These are phyloP conservation scores for Heliothis subflexa DNA, from an alignment of 1,140 invertebrate species.

Conservation along the genomic window DNA sequence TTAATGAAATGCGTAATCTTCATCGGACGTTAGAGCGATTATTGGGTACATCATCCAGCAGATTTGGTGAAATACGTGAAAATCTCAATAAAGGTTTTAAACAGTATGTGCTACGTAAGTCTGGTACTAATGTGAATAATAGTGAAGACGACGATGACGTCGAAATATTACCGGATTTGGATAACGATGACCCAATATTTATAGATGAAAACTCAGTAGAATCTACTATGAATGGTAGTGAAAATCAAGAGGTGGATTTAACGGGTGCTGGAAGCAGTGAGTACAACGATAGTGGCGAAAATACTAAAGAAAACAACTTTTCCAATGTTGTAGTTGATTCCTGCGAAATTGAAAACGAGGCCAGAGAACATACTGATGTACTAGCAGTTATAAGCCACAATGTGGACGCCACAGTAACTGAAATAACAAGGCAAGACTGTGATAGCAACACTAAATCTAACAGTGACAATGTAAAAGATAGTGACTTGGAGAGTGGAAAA, in stretches of 20 bases:
- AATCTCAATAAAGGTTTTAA: conserved; percentile 81
- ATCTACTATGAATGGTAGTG: conserved; percentile 65
- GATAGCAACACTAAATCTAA: not conserved
- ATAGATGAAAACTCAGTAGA: conserved; percentile 85
- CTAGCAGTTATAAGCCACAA: conserved; percentile 24
- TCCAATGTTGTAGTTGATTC: conserved; percentile 33
- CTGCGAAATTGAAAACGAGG: not conserved
- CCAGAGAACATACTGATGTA: conserved; percentile 1
- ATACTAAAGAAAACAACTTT: conserved; percentile 54
- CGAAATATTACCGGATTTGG: conserved; percentile 77
- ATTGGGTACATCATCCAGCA: conserved; percentile 71
- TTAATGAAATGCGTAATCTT: conserved; percentile 77
- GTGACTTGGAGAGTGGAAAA: not conserved
- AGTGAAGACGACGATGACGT: conserved; percentile 78
- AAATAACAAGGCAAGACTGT: not conserved
- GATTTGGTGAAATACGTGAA: conserved; percentile 79
- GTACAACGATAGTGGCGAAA: conserved; percentile 74
- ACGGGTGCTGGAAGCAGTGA: conserved; percentile 73
- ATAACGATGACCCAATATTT: conserved; percentile 82
- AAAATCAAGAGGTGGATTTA: conserved; percentile 74
- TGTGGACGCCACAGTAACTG: not conserved
- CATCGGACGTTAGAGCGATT: conserved; percentile 76
- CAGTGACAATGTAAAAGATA: not conserved
- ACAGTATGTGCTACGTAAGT: conserved; percentile 76
- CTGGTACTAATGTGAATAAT: conserved; percentile 22